Evolutionary conservation across 2,888 invertebrate genomes (phyloP).

Genomic region (Melanophora roralis): DNA sequence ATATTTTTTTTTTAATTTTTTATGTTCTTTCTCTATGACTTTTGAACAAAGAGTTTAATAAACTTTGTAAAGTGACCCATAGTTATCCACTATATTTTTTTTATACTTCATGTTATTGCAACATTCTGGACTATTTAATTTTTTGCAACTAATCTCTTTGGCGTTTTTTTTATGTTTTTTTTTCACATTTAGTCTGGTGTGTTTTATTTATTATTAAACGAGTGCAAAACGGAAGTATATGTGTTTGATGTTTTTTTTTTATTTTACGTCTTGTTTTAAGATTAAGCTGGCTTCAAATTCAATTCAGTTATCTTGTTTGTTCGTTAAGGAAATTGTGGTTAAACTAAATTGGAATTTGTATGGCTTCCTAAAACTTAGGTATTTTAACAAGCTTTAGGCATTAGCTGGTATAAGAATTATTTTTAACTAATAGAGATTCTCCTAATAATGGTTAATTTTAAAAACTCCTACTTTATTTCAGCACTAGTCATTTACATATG

Average conservation of each 20-base stretch:
- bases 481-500: slow-evolving; percentile 3
- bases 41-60: slow-evolving; percentile 48
- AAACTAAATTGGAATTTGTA: neutral
- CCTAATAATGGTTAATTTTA: too few species aligned
- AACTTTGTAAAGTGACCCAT: slow-evolving; percentile 48
- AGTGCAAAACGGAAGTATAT: slow-evolving; percentile 51
- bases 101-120: slow-evolving; percentile 11
- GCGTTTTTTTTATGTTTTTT: neutral
- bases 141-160: slow-evolving; percentile 10
- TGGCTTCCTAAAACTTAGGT: slow-evolving; percentile 18
- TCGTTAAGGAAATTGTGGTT: slow-evolving; percentile 7
- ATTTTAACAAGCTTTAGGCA: neutral
- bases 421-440: too few species aligned
- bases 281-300: slow-evolving; percentile 12
- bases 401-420: neutral
- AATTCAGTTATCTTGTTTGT: neutral
- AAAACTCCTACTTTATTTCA: neutral
- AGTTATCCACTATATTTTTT: slow-evolving; percentile 6
- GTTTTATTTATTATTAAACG: slow-evolving; percentile 23
- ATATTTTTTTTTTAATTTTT: neutral
- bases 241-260: slow-evolving; percentile 1
- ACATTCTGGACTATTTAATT: slow-evolving; percentile 17
- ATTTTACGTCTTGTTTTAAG: slow-evolving; percentile 15
- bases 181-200: slow-evolving; percentile 29
- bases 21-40: neutral